Conservation (phyloP, 1,140 invertebrate species). For the Sminthurides bifidus region DNA sequence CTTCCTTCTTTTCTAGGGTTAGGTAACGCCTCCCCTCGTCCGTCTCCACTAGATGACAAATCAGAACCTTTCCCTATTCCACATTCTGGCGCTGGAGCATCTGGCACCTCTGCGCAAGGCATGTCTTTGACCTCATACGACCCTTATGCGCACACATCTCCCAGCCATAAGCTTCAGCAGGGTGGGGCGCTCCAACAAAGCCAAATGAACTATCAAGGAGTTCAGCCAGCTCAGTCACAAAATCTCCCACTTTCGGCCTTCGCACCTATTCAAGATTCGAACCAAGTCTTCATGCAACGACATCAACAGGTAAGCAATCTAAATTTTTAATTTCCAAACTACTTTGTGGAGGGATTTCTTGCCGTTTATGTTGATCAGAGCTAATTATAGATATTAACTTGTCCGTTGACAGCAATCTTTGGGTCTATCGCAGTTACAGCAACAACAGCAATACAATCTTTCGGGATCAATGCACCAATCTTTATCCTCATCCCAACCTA, state of each 20-base stretch:
- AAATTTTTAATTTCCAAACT: no score
- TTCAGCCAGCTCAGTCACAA: conserved; percentile 21
- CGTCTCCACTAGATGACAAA: conserved; percentile 37
- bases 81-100: conserved; percentile 19
- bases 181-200: conserved; percentile 12
- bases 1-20: no score
- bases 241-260: conserved; percentile 23
- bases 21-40: conserved; percentile 35
- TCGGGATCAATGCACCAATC: not conserved
- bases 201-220: conserved; percentile 7
- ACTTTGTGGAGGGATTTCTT: no score
- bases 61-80: conserved; percentile 28
- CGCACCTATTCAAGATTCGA: conserved; percentile 22
- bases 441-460: conserved; percentile 8
- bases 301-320: no score
- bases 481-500: conserved; percentile 11
- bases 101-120: conserved; percentile 11
- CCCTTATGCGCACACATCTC: conserved; percentile 23
- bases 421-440: not conserved
- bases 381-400: no score
- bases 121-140: conserved; percentile 18
- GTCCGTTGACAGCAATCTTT: no score
- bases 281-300: conserved; percentile 23
- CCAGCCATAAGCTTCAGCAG: conserved; percentile 31
- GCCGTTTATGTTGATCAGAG: no score